Base-by-base conservation (phyloP, 2,888 invertebrate genomes). In the Eurytoma adleriae region DNA sequence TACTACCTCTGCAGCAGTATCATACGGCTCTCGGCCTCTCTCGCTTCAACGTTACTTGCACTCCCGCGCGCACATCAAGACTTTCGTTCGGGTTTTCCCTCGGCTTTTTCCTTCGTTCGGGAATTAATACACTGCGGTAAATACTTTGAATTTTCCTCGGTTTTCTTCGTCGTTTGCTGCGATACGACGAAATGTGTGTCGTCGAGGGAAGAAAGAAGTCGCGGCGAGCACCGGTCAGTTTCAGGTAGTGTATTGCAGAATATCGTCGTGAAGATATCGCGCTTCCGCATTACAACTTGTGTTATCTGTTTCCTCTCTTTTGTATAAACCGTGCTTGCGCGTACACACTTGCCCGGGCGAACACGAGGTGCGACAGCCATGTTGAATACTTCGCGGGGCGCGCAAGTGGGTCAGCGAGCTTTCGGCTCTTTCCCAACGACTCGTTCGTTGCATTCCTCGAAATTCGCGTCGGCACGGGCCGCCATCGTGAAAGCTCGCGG, bases 401-500 rank as follows among this genome's bases (percentile, higher is more conserved):
- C 77, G 74, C 84, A 84, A 84, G 79, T 84, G 82, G 84, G 84
- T 84, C 84, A 84, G 50, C 82, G 72, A 80, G 66, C 81, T 77
- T 61, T 75, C 57, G 30, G 18, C 57, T 40, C 14, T 61, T 71
- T 30, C 16, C 56, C 56, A 40, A 61, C 18, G 27, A 5, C 52
- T 69, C 24, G 40, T 62, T 12, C 56, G 52, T 27, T 59, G 52
- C 12, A 10, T 40, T 3, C 1, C 48, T 10, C 12, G n/a, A 18
- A n/a, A 27, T 2, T 1, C 10, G 40, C 30, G 1, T 3, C 14
- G 3, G 14, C 13, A 30, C 16, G 14, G 7, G 7, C 3, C 40
- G 40, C n/a, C 3, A 14, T 59, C 3, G 24, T 40, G 4, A 62
- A 62, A 62, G 16, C n/a, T 30, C 30, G 24, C 13, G 18, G 10